Evolutionary conservation across 2,888 invertebrate genomes (phyloP), one percentile per base, ranked within the genome.

Genomic region (Panorpa germanica): DNA sequence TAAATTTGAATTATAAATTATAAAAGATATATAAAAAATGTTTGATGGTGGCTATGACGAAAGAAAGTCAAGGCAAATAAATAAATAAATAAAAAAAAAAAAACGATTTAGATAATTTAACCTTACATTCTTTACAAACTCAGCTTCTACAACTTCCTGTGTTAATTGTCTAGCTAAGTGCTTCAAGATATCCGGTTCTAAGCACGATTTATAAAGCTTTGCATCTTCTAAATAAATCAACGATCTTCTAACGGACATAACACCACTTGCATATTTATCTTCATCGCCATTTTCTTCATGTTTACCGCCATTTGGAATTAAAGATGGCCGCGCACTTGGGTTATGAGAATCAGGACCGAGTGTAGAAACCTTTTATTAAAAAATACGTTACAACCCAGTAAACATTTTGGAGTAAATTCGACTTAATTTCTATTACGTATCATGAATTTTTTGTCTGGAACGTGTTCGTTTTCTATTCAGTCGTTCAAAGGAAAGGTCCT

Each of bases 91-190:
- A 29, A 14, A n/a, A 6, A 25, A 28, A 4, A 28, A 10, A 13
- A n/a, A 15, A 12, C 16, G n/a, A 5, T 18, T 22, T 24, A 8
- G 5, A 22, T n/a, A 17, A 15, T 13, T 21, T 10, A 14, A 17
- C 36, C 16, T 16, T 13, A 32, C 32, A 40, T 44, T 72, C 74
- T 58, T 70, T 70, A 74, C 66, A 45, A 76, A 72, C 45, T 76
- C 76, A 14, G 61, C 65, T 38, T 76, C 74, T 17, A 76, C 65
- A 7, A 65, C 61, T 35, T 73, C 70, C 33, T 65, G 63, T 39
- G 71, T 69, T 10, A 76, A 58, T 45, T 75, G 71, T 34, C 75
- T 51, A 29, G 70, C 63, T 27, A 77, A 46, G 38, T 67, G 68
- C 45, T 67, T 70, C 19, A 77, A 48, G 35, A 73, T 64, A 2